A percentile compares a stretch with the other conserved stretches of the same genome.
phyloP scores from a whole-genome alignment of 1,140 invertebrate genomes.

The Spodoptera frugiperda region DNA sequence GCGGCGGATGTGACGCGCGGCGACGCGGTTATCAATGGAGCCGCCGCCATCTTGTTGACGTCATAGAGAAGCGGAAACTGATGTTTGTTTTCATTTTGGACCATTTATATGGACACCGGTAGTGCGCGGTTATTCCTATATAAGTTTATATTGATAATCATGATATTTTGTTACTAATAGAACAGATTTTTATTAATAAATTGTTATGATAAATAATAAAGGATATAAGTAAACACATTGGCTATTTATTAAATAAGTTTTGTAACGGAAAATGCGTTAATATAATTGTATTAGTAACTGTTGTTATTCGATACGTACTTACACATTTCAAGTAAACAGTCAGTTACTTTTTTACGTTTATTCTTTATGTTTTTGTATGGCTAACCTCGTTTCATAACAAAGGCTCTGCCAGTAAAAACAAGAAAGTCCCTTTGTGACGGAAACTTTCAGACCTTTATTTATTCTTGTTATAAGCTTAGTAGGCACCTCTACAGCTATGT shows the following conservation, averaged over 20 bases:
- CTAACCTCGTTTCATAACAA: constrained; percentile 1
- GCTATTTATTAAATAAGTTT: too few species aligned
- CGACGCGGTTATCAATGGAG: constrained; percentile 76
- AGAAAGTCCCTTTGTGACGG: background rate
- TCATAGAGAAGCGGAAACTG: constrained; percentile 70
- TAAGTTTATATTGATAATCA: background rate
- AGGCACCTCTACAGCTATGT: background rate
- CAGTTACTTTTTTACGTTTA: too few species aligned
- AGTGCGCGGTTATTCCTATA: background rate
- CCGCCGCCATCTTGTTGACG: constrained; percentile 81
- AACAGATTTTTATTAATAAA: too few species aligned
- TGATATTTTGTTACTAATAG: background rate
- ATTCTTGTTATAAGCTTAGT: background rate
- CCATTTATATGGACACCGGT: constrained; percentile 50
- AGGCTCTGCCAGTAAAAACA: background rate
- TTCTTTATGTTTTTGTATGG: background rate
- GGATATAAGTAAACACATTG: too few species aligned
- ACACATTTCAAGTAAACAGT: background rate
- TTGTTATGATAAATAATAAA: too few species aligned
- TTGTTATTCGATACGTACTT: background rate
- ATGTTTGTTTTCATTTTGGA: constrained; percentile 73
- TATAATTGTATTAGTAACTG: too few species aligned
- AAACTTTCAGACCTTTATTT: background rate
- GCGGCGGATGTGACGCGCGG: constrained; percentile 10
- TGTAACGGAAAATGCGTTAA: too few species aligned